These are phyloP conservation scores for Styela clava DNA, from an alignment of 23 tunicate genomes.

Conservation along the genomic window DNA sequence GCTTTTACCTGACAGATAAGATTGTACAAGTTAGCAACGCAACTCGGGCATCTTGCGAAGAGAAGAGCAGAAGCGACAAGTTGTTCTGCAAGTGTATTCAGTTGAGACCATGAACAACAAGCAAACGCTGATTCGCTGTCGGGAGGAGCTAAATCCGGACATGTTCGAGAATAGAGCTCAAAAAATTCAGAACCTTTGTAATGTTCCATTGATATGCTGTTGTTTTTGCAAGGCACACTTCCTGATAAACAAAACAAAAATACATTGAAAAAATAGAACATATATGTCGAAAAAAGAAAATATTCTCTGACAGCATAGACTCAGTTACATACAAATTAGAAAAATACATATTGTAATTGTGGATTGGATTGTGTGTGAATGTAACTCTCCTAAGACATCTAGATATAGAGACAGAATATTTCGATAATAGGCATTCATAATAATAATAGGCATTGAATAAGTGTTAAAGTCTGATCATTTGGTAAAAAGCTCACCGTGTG, in stretches of 20 bases:
- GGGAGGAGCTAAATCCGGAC: conserved; percentile 51
- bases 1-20: conserved; percentile 77
- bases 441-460: too few relatives aligned
- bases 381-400: too few relatives aligned
- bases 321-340: too few relatives aligned
- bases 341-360: too few relatives aligned
- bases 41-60: conserved; percentile 88
- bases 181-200: conserved; percentile 6
- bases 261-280: too few relatives aligned
- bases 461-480: too few relatives aligned
- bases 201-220: conserved; percentile 20
- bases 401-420: too few relatives aligned
- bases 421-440: too few relatives aligned
- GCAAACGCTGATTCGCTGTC: conserved; percentile 21
- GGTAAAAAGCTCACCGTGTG: too few relatives aligned
- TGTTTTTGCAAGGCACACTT: conserved; percentile 48
- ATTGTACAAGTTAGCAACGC: conserved; percentile 50
- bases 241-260: conserved; percentile 38
- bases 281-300: too few relatives aligned
- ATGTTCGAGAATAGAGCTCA: conserved; percentile 13
- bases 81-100: conserved; percentile 45
- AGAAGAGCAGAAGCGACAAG: conserved; percentile 50
- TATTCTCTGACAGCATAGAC: too few relatives aligned
- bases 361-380: too few relatives aligned
- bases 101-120: conserved; percentile 72